Evolutionary conservation across 2,888 invertebrate genomes (phyloP).

Genomic region (Chalcis sispes): DNA sequence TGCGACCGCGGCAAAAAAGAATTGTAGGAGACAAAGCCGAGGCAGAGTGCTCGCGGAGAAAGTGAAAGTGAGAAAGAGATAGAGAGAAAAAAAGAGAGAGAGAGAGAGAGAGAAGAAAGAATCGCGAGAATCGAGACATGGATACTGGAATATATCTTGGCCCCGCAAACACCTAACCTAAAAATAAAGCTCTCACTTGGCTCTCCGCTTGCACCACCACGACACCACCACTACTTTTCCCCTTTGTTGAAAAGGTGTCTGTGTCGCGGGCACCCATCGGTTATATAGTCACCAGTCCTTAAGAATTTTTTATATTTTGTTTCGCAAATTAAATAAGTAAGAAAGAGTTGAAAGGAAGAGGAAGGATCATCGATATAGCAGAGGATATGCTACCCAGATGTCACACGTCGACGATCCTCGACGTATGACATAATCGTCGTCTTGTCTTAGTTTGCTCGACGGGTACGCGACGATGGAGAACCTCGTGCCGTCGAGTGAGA

Average conservation of each 20-base stretch:
- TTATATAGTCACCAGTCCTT: too few relatives aligned
- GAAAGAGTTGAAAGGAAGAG: neutral
- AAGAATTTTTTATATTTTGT: neutral
- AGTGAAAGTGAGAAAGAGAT: conserved; percentile 62
- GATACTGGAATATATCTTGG: conserved; percentile 55
- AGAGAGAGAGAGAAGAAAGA: conserved; percentile 56
- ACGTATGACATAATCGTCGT: conserved; percentile 41
- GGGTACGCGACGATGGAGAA: conserved; percentile 40
- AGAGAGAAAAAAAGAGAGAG: conserved; percentile 37
- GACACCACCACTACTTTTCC: conserved; percentile 2
- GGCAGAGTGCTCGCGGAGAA: conserved; percentile 57
- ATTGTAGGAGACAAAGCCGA: conserved; percentile 46
- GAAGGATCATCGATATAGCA: neutral
- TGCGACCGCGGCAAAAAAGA: neutral
- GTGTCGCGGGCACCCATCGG: neutral
- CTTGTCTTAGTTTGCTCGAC: neutral
- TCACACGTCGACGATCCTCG: conserved; percentile 4
- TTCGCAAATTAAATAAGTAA: neutral
- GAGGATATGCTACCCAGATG: conserved; percentile 25
- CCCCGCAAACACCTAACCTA: conserved; percentile 55
- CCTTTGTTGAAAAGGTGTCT: conserved; percentile 5
- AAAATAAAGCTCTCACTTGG: conserved; percentile 51
- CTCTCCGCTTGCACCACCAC: neutral
- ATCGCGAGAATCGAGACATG: too few relatives aligned
- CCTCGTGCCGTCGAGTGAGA: conserved; percentile 34